Percentiles rank a stretch among this genome's conserved stretches.
phyloP scores from a whole-genome alignment of 2,888 invertebrate species.

The Nephrotoma flavescens region DNA sequence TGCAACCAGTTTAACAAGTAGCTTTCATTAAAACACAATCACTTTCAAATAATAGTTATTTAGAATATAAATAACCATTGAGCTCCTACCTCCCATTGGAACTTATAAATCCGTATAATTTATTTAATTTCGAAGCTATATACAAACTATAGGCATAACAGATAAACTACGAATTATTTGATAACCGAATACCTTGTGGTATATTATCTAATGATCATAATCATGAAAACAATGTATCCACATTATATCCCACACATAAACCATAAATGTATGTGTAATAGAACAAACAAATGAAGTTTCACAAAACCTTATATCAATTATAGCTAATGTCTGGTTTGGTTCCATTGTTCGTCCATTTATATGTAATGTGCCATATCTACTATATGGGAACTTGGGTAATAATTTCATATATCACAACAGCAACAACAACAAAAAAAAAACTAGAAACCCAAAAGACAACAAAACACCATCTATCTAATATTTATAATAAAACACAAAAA shows the following conservation, averaged over 20 bases:
- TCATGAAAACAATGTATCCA: not conserved
- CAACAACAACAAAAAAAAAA: not conserved
- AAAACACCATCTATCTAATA: not conserved
- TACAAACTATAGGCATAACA: too few relatives aligned
- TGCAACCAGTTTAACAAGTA: too few relatives aligned
- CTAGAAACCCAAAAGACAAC: not conserved
- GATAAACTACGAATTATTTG: too few relatives aligned
- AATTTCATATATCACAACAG: not conserved
- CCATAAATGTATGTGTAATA: not conserved
- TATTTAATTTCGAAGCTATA: too few relatives aligned
- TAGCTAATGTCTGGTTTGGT: not conserved
- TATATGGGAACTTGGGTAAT: not conserved
- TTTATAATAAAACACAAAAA: not conserved
- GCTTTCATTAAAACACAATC: too few relatives aligned
- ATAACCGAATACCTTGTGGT: not conserved
- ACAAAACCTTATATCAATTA: not conserved
- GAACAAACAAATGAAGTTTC: not conserved
- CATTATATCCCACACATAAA: not conserved
- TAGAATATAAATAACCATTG: too few relatives aligned
- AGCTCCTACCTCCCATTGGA: too few relatives aligned
- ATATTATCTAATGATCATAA: not conserved
- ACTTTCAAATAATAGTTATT: too few relatives aligned
- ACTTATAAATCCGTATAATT: too few relatives aligned
- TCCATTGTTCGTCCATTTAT: not conserved
- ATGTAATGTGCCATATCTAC: not conserved